phyloP scores from a whole-genome alignment of 2,797 vertebrate species.

The Buceros bicornis region DNA sequence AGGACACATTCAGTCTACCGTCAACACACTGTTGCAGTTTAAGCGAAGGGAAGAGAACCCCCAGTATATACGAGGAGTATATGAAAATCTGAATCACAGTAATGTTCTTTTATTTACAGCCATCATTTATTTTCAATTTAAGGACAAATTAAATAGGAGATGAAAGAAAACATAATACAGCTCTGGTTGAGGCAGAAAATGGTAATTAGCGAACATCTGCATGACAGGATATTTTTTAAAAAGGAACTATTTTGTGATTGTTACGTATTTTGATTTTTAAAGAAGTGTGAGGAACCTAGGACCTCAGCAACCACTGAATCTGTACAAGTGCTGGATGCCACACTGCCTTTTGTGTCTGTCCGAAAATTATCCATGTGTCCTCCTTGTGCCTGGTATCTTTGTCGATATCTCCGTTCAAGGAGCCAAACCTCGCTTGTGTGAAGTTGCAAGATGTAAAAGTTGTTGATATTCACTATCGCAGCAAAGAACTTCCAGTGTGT shows the following conservation, averaged over 20 bases:
- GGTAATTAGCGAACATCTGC: background rate
- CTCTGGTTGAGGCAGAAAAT: constrained; percentile 7
- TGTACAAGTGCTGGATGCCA: background rate
- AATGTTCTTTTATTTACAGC: background rate
- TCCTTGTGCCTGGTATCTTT: background rate
- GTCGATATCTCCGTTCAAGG: background rate
- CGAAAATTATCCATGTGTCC: background rate
- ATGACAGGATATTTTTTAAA: background rate
- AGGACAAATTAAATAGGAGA: constrained; percentile 20
- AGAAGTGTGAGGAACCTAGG: background rate
- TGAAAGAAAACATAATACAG: background rate
- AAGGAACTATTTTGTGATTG: background rate
- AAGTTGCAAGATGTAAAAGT: background rate
- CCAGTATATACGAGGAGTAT: background rate
- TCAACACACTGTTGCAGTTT: background rate
- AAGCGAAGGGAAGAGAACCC: background rate
- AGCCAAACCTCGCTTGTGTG: background rate
- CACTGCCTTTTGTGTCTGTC: background rate
- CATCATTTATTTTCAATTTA: constrained; percentile 1
- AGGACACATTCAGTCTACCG: background rate
- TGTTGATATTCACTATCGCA: background rate
- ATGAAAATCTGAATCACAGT: background rate
- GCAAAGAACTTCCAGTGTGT: background rate
- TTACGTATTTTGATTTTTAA: background rate
- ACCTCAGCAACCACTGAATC: background rate